Evolutionary conservation across 2,113 vertebrate genomes (phyloP).

Genomic region (Poeciliopsis retropinna): DNA sequence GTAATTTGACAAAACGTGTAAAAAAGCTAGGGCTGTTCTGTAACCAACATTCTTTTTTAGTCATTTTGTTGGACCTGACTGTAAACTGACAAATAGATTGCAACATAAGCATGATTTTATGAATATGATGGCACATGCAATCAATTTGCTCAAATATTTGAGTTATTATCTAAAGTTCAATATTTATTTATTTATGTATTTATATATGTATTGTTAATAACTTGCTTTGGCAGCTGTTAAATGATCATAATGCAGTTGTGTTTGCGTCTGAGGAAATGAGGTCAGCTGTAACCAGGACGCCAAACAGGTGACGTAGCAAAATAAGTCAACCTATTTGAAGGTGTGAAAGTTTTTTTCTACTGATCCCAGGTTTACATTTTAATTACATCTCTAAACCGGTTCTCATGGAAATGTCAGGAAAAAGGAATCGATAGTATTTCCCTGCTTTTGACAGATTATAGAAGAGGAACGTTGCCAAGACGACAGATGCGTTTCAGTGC

Average conservation of each 20-base stretch:
- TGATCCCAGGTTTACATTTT: background rate
- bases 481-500: background rate
- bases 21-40: no score
- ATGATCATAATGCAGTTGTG: conserved; percentile 37
- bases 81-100: no score
- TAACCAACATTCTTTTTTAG: no score
- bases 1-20: no score
- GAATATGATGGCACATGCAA: no score
- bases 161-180: no score
- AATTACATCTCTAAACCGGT: background rate
- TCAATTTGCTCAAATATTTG: no score
- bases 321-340: background rate
- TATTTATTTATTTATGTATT: no score
- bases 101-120: no score
- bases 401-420: background rate
- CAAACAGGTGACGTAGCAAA: background rate
- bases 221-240: background rate
- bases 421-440: background rate
- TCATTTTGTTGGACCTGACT: no score
- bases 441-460: background rate
- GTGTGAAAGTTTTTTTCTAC: background rate
- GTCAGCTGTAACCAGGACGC: background rate
- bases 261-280: background rate
- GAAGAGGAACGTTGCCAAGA: background rate
- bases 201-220: no score